Percentiles rank a stretch among this genome's conserved stretches.
These are phyloP conservation scores for Paracentrotus lividus DNA, from an alignment of 53 echinoderm and acorn worm genomes.

Conservation along the genomic window DNA sequence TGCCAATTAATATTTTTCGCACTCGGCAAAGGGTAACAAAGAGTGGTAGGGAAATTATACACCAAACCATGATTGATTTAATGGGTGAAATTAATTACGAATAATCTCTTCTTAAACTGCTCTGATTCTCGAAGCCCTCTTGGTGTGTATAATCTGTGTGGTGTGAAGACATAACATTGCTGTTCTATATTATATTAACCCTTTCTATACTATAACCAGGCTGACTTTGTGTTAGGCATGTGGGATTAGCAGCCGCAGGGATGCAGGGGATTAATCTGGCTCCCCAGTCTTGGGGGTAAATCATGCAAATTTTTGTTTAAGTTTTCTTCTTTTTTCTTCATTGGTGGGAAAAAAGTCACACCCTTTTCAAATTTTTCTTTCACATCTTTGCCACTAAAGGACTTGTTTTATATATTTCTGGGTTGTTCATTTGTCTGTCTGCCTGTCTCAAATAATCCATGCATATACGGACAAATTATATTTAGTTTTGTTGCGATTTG, in stretches of 20 bases:
- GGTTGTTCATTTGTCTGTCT: neutral
- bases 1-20: too few species aligned
- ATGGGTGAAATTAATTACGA: neutral
- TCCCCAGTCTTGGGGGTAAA: slow-evolving; percentile 42
- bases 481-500: neutral
- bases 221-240: slow-evolving; percentile 27
- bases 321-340: slow-evolving; percentile 11
- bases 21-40: neutral
- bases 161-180: neutral
- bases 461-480: neutral
- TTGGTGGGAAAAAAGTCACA: neutral
- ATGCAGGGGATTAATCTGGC: slow-evolving; percentile 11
- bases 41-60: neutral
- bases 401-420: neutral
- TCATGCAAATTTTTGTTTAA: neutral
- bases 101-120: neutral
- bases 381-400: neutral
- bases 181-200: slow-evolving; percentile 59
- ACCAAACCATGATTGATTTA: neutral
- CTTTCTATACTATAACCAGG: slow-evolving; percentile 26
- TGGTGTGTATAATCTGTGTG: neutral
- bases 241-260: slow-evolving; percentile 42
- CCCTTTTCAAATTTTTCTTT: neutral
- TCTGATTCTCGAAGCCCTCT: neutral
- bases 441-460: too few species aligned